Evolutionary conservation across 30 jellyfish, hydroid and myxozoan genomes (phyloP), one percentile per base, ranked within the genome.

Genomic region (Catostylus mosaicus): DNA sequence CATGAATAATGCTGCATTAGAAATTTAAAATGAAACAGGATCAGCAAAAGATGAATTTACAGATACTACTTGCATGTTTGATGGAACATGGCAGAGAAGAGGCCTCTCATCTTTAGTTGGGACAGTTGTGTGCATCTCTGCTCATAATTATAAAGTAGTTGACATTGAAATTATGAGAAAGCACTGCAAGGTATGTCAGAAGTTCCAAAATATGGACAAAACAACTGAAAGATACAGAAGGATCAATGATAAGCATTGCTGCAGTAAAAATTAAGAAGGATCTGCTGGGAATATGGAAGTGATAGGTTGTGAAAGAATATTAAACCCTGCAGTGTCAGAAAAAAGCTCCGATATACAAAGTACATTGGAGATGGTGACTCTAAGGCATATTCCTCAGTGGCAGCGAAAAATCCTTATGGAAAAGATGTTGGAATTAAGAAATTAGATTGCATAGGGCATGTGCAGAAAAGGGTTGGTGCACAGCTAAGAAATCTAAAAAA

Each of bases 101-200:
- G 27, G 63, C 14, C 14, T 50, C 5, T 23, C 20, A 27, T 23
- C 63, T 50, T 27, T 50, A 10, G 63, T 50, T 9, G 63, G 20
- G 4, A 50, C 63, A 50, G 63, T 18, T 16, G 24, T 50, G n/a
- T n/a, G n/a, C n/a, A n/a, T n/a, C n/a, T n/a, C n/a, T n/a, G n/a
- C 86, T n/a, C n/a, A n/a, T n/a, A 78, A 36, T 95, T 5, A 78
- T 19, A 37, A 80, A 33, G 83, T 65, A 27, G 30, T 80, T 63
- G 84, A 78, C 65, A 22, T 12, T 20, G 84, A 65, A 22, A 48
- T 67, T 70, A 34, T 47, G 59, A 12, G 45, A 1, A 78, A 62
- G 34, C 33, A 31, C n/a, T 78, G 89, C 75, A 56, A 45, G 6
- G 23, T 4, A 8, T 62, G 89, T 62, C 2, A 2, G 76, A 12